Evolutionary conservation across 2,888 invertebrate species (phyloP), one percentile per base, ranked within the genome.

Genomic region (Chaitophorus viminalis): DNA sequence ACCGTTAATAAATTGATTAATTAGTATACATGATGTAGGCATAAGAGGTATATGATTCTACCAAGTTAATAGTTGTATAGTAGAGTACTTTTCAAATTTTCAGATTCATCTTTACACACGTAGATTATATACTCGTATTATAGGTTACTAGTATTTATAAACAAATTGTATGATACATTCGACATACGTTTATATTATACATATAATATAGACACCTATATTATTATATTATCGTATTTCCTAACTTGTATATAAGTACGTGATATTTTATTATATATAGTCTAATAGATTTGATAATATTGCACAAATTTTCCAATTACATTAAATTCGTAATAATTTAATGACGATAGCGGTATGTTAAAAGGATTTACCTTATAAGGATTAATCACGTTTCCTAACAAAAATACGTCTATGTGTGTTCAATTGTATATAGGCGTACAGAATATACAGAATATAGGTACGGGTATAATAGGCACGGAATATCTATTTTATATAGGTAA

Each of bases 311-410:
- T 21, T 60, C 79, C 79, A 74, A 79, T 79, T 87, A 87, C 8
- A 33, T 79, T 74, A 39, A 79, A 65, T 84, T 46, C 29, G 5
- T 84, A 84, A 68, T 29, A 60, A 78, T 68, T 52, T 17, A 77
- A 72, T 39, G 17, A 60, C 25, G 36, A 39, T 39, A 33, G 29
- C 79, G 79, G 86, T 36, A n/a, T 36, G 74, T 39, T 81, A 87
- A 87, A 87, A 81, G 74, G 79, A 72, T 87, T 87, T 60, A 31
- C 86, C 79, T 60, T 39, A 87, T 25, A 81, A 60, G 79, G 86
- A 79, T 39, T 74, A 79, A 81, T 39, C 86, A 79, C 74, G 60
- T 72, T 60, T 65, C 60, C 36, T 60, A 31, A 79, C 65, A 46
- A 60, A 72, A 52, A 31, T 83, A 36, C n/a, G 6, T 8, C 25